These are phyloP conservation scores for Syncerus caffer DNA, from an alignment of 2,797 vertebrate genomes.

Conservation along the genomic window DNA sequence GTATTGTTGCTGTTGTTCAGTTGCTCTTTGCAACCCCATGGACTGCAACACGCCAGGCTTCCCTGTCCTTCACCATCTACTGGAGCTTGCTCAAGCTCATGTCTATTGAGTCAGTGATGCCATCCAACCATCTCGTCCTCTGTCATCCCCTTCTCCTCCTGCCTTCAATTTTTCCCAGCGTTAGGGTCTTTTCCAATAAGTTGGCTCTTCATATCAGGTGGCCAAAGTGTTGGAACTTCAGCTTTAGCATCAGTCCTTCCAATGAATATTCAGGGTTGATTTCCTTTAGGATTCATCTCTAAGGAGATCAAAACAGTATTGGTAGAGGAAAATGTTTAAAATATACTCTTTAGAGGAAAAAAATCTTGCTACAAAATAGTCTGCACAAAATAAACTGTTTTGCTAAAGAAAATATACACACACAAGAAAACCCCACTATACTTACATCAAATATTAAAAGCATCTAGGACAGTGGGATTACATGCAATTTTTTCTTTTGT, in stretches of 20 bases:
- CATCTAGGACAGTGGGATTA: not conserved
- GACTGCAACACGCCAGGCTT: not conserved
- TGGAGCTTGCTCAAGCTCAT: not conserved
- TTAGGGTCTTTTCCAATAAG: not conserved
- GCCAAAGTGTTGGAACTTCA: not conserved
- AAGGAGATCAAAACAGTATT: not conserved
- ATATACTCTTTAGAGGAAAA: not conserved
- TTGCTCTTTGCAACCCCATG: not conserved
- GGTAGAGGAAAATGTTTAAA: not conserved
- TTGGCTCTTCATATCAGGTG: not conserved
- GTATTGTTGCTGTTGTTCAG: not conserved
- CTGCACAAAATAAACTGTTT: slow-evolving; percentile 3
- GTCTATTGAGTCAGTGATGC: not conserved
- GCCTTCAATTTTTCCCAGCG: not conserved
- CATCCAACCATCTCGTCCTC: not conserved
- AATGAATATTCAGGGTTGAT: not conserved
- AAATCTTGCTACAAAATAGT: not conserved
- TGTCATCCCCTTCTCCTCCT: not conserved
- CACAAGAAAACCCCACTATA: not conserved
- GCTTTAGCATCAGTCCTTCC: not conserved
- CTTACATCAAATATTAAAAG: slow-evolving; percentile 8
- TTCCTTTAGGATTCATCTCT: not conserved
- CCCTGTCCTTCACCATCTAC: not conserved
- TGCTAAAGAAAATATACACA: not conserved
- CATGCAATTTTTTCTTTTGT: not conserved